Base-by-base conservation (phyloP, 2,888 invertebrate genomes). In the Diarsia rubi region DNA sequence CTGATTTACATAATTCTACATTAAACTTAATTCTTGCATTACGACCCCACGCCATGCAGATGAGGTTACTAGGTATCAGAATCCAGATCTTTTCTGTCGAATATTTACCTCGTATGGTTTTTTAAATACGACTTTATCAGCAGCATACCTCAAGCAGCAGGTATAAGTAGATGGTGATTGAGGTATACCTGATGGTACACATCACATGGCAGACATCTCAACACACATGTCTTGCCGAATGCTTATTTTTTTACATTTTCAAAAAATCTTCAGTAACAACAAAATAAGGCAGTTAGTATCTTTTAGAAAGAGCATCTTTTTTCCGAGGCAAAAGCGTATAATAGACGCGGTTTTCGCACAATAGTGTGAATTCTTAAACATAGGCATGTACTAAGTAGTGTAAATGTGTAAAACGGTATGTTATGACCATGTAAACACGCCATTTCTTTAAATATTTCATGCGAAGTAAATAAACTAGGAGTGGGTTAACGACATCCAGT, bases 1-100 rank as follows among this genome's bases (percentile, higher is more conserved):
- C 3, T 54, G 9, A 79, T 83, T 79, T 31, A 66, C 67, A 83
- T 73, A 79, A 78, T 44, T 59, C 44, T 19, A 42, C 21, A 49
- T 49, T 63, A n/a, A 74, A 64, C 75, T 24, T 27, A 44, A 63
- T 74, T 80, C 54, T 44, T n/a, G 14, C 63, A 73, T 81, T 75
- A 54, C 44, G 14, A 63, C 14, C 52, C 31, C 11, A 24, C 9
- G 42, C 19, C 24, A 27, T 49, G 4, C 21, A 79, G 42, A 79
- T 60, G 49, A 60, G 9, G 21, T 49, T 42, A 31, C 9, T 5
- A 19, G 8, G 37, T 14, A 45, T 14, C 16, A 37, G 24, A 66
- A 67, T 44, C 12, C 37, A 19, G n/a, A 19, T 8, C 16, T 1
- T 14, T 24, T 21, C 21, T 5, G 14, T 9, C 14, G 6, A 66